Evolutionary conservation across 2,113 vertebrate genomes (phyloP).

Genomic region (Plectropomus leopardus): DNA sequence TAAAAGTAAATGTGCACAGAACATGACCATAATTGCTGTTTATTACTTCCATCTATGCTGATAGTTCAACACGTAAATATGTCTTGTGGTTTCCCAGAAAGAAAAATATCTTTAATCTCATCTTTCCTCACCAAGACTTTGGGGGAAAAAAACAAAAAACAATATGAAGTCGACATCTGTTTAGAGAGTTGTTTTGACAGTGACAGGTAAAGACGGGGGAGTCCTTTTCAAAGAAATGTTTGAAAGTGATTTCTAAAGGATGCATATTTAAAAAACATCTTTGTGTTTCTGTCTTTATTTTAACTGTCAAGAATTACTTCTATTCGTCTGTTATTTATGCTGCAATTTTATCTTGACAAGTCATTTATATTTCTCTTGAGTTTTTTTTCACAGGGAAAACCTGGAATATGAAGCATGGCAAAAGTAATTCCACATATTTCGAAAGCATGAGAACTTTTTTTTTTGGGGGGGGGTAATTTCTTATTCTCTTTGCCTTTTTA

Average conservation of each 20-base stretch:
- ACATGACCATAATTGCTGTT: conserved; percentile 14
- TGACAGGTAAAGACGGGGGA: conserved; percentile 2
- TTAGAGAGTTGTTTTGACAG: conserved; percentile 26
- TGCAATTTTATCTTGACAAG: conserved; percentile 17
- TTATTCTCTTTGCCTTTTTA: background rate
- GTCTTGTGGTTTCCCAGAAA: conserved; percentile 3
- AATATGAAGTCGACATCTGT: background rate
- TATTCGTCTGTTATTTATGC: conserved; percentile 16
- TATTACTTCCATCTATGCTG: conserved; percentile 17
- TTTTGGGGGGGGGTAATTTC: conserved; percentile 6
- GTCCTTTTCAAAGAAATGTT: conserved; percentile 9
- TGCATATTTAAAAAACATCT: conserved; percentile 26
- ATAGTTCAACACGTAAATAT: conserved; percentile 18
- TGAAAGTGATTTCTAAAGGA: conserved; percentile 30
- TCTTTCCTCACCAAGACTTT: background rate
- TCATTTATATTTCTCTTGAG: background rate
- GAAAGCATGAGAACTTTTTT: background rate
- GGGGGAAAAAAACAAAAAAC: conserved; percentile 21
- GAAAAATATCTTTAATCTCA: conserved; percentile 19
- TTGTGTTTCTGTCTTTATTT: conserved; percentile 19
- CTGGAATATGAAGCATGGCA: background rate
- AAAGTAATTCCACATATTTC: conserved; percentile 16
- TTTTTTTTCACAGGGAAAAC: conserved; percentile 5
- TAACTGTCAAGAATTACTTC: conserved; percentile 14
- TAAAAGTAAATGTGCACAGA: background rate